Percentiles rank a stretch among this genome's conserved stretches.
Conservation (phyloP, 2,888 invertebrate species). For the Drosophila histrio region DNA sequence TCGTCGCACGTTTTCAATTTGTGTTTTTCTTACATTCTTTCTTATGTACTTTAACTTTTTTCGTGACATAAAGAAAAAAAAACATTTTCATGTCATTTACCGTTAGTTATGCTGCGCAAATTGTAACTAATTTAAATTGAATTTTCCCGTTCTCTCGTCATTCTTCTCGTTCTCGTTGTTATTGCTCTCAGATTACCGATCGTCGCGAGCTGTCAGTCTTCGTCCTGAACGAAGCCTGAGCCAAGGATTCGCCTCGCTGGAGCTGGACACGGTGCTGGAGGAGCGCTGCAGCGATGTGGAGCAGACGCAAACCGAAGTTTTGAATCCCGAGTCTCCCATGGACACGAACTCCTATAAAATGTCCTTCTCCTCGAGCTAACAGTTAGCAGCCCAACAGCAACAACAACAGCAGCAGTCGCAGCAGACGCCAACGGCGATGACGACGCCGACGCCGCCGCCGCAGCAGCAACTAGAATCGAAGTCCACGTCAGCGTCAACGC, state of each 20-base stretch:
- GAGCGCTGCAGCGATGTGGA: slow-evolving; percentile 93
- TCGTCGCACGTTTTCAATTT: slow-evolving; percentile 56
- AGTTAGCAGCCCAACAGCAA: slow-evolving; percentile 65
- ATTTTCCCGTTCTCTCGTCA: slow-evolving; percentile 8
- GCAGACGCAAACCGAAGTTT: slow-evolving; percentile 86
- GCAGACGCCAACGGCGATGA: slow-evolving; percentile 20
- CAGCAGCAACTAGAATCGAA: slow-evolving; percentile 1
- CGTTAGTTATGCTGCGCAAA: not conserved
- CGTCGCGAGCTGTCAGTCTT: slow-evolving; percentile 87
- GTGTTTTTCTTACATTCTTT: not conserved
- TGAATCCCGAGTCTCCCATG: slow-evolving; percentile 83
- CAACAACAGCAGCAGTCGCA: slow-evolving; percentile 27
- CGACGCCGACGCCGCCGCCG: too few species aligned
- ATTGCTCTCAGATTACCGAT: slow-evolving; percentile 84
- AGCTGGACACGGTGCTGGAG: slow-evolving; percentile 93
- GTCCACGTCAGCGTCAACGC: slow-evolving; percentile 18
- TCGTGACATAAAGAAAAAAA: not conserved
- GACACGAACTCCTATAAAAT: slow-evolving; percentile 81
- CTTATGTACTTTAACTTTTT: not conserved
- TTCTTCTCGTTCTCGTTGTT: not conserved
- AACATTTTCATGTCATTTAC: slow-evolving; percentile 1
- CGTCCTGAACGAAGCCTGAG: slow-evolving; percentile 88
- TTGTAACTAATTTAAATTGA: slow-evolving; percentile 19
- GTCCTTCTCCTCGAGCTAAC: slow-evolving; percentile 82
- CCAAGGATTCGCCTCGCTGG: slow-evolving; percentile 90